These are phyloP conservation scores for Pongo pygmaeus DNA, from an alignment of 2,113 vertebrate genomes.

Conservation along the genomic window DNA sequence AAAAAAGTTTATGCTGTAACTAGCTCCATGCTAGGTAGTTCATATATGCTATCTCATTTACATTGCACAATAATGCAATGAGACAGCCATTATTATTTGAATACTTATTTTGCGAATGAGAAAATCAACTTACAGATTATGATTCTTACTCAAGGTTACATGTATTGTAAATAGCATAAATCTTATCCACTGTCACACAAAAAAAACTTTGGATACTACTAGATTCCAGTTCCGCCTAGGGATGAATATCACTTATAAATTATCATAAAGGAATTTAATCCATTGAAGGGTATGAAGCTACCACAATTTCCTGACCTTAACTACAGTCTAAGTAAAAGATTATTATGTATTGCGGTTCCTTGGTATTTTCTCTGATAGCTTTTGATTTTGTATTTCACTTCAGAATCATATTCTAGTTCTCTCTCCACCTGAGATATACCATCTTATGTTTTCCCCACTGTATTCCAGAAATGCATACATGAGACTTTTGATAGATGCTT, in stretches of 20 bases:
- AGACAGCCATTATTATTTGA: background rate
- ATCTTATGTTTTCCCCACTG: background rate
- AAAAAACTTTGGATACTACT: background rate
- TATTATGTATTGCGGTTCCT: background rate
- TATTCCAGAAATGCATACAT: background rate
- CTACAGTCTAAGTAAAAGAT: background rate
- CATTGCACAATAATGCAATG: background rate
- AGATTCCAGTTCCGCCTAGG: background rate
- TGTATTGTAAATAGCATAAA: background rate
- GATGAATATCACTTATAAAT: background rate
- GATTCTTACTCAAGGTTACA: background rate
- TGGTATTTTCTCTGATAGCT: background rate
- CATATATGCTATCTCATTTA: background rate
- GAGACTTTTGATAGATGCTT: background rate
- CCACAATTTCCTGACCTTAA: background rate
- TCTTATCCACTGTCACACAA: background rate
- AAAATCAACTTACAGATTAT: slow-evolving; percentile 7
- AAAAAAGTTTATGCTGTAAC: background rate
- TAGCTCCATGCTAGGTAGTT: background rate
- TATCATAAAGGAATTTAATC: background rate
- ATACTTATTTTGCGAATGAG: background rate
- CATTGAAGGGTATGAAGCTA: background rate
- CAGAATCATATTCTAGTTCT: background rate
- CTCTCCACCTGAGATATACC: background rate
- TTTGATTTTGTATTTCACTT: background rate